Base-by-base conservation (phyloP, 2,888 invertebrate species). In the Polyploca ridens region DNA sequence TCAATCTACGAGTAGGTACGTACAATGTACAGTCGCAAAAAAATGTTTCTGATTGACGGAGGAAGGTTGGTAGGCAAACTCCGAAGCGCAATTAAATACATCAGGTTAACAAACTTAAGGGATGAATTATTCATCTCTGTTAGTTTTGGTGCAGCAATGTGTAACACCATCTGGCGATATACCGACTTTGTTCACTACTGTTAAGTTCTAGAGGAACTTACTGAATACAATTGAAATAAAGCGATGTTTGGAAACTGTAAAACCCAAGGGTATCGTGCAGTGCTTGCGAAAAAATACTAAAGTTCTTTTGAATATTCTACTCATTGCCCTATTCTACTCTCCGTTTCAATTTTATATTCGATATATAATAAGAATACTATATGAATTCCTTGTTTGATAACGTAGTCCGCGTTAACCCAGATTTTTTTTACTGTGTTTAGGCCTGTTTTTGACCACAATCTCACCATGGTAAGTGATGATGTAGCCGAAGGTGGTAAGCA, bases 91-190 rank as follows among this genome's bases (percentile, higher is more conserved):
- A 64, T 54, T 33, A 63, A 70, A 65, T 69, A 69, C 66, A 67
- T 64, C 70, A 69, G 73, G 70, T 71, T 69, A 73, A 77, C 71
- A 76, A 75, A 69, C 66, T 67, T 62, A 27, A 74, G 63, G 69
- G 72, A 78, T 74, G 74, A 72, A 74, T 74, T 73, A 66, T 64
- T 67, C 70, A 65, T 64, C 60, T 65, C 70, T 58, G 73, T 73
- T 73, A 70, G 71, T 69, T 69, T 70, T 65, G 62, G 60, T 69
- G 70, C 72, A 72, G 62, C 67, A 70, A 70, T 69, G 68, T 66
- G 67, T 69, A 65, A 70, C 72, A 66, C 70, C 73, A 77, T 73
- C 76, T 75, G 77, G 73, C 67, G 70, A 66, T 71, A 67, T 76
- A 74, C 67, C 68, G 62, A 72, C 67, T 72, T 74, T 70, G 70